phyloP scores from a whole-genome alignment of 2,888 invertebrate genomes.

The Nomada lathburiana region DNA sequence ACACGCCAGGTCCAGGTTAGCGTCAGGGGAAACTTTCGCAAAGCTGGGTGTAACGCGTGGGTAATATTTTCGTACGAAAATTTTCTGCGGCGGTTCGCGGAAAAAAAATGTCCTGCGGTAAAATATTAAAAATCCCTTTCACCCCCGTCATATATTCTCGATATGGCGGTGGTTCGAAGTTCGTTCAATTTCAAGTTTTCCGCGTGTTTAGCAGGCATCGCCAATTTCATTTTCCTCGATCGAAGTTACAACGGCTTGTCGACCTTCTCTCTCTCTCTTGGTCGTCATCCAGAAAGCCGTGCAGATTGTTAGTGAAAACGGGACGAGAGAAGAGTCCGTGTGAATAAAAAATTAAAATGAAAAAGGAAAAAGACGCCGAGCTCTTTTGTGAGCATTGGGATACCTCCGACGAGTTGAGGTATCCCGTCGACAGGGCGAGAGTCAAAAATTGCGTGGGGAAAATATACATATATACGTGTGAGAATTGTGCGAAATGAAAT shows the following conservation, averaged over 20 bases:
- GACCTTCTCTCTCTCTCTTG: constrained; percentile 45
- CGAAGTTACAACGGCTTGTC: not conserved
- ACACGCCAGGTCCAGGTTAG: constrained; percentile 63
- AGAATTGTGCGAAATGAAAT: not conserved
- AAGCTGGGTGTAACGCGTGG: constrained; percentile 47
- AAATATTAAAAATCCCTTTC: constrained; percentile 6
- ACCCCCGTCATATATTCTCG: not conserved
- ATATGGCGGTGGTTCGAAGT: not conserved
- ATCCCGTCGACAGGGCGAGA: not conserved
- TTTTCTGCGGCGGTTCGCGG: not conserved
- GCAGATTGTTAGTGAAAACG: constrained; percentile 57
- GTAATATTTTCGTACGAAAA: not conserved
- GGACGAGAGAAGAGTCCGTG: constrained; percentile 42
- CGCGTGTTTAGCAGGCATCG: constrained; percentile 15
- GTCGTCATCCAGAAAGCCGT: constrained; percentile 59
- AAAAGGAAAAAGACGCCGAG: not conserved
- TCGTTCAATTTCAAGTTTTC: constrained; percentile 13
- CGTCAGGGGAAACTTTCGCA: constrained; percentile 57
- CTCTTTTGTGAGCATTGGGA: not conserved
- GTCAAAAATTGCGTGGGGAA: not conserved
- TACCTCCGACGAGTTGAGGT: not conserved
- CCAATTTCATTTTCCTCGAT: constrained; percentile 5
- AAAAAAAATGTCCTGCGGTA: not conserved
- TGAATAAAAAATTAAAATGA: not conserved
- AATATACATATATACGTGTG: not conserved